Evolutionary conservation across 1,140 invertebrate genomes (phyloP), one percentile per base, ranked within the genome.

Genomic region (Cecropterus lyciades): DNA sequence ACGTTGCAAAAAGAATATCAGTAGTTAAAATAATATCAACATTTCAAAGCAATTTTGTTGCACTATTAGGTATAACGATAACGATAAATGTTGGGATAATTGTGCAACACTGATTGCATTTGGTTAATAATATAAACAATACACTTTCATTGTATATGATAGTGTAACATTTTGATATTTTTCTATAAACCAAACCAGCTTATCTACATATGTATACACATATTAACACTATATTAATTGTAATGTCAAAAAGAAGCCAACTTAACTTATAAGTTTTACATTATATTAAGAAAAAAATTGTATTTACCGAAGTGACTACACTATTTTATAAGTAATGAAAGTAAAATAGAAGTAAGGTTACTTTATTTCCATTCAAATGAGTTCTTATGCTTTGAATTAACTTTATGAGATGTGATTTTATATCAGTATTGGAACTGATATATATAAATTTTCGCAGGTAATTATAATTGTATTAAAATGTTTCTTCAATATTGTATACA

Each of bases 81-180:
- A 40, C n/a, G n/a, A 40, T 40, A 40, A 40, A 40, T 13, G n/a
- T 40, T 40, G 10, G n/a, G 10, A 40, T 40, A 40, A 40, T n/a
- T 40, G 37, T 40, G 37, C n/a, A 4, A n/a, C 37, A 40, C 37
- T n/a, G 37, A 40, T 40, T 40, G 37, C 37, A 40, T 40, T 40
- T 40, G 10, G 10, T 9, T 40, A 13, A 40, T 13, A 40, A 40
- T 40, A n/a, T 40, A 40, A 40, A 40, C 37, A 40, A 9, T 40
- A 40, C 11, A n/a, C 1, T 11, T 40, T 11, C 37, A 40, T n/a
- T 40, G 37, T 40, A n/a, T 40, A n/a, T 40, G n/a, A n/a, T 40
- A 3, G 37, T 11, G 37, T 11, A 40, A 40, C 37, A 40, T 2
- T 40, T 40, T 40, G 11, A 40, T 33, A 33, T 33, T 7, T 33